A percentile compares a stretch with the other conserved stretches of the same genome.
Evolutionary conservation across 2,113 vertebrate species (phyloP).

Genomic region (Callorhinus ursinus): DNA sequence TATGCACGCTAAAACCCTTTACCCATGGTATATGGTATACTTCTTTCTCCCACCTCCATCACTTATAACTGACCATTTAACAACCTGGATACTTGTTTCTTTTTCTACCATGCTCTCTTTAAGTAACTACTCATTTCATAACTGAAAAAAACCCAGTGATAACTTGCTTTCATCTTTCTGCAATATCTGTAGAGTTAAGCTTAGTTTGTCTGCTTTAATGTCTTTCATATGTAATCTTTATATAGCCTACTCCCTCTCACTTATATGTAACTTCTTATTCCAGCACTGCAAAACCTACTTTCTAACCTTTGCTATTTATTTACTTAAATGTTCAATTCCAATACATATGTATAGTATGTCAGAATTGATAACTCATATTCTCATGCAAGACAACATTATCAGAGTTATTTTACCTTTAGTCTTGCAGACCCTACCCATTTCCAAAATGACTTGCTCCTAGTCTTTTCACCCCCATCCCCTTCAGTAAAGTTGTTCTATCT

Average conservation of each 20-base stretch:
- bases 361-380: background rate
- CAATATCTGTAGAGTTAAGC: too few species aligned
- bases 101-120: too few species aligned
- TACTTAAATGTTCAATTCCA: background rate
- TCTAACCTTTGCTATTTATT: background rate
- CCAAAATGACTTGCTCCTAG: background rate
- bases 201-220: too few species aligned
- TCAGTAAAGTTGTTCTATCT: background rate
- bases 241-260: background rate
- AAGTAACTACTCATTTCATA: too few species aligned
- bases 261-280: background rate
- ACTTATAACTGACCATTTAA: background rate
- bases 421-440: background rate
- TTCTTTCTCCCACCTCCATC: background rate
- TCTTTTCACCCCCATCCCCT: background rate
- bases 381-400: background rate
- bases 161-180: too few species aligned
- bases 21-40: background rate
- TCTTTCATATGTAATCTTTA: background rate
- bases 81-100: too few species aligned
- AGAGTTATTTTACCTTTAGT: background rate
- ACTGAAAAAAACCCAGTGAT: too few species aligned
- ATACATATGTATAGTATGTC: background rate
- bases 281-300: background rate
- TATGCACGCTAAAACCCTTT: background rate